These are phyloP conservation scores for Centrocercus urophasianus DNA, from an alignment of 2,113 vertebrate species.

Conservation along the genomic window DNA sequence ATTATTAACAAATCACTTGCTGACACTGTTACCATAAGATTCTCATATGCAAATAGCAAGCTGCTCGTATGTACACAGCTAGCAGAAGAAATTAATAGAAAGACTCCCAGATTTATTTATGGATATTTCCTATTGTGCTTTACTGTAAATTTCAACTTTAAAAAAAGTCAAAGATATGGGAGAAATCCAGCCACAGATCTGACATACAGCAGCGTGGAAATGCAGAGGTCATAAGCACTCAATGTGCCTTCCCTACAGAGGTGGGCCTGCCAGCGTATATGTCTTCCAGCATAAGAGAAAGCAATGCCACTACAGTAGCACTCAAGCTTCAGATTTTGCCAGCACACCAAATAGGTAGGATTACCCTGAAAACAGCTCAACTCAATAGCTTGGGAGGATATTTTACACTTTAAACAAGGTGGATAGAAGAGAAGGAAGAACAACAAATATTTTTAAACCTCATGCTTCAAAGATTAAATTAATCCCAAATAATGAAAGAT, in stretches of 20 bases:
- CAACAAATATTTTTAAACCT: constrained; percentile 14
- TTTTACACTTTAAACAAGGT: not conserved
- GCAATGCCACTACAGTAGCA: not conserved
- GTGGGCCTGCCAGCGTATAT: not conserved
- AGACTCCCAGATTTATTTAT: constrained; percentile 70
- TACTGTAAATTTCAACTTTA: constrained; percentile 56
- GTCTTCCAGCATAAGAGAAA: not conserved
- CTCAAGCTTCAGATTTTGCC: not conserved
- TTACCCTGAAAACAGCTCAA: not conserved
- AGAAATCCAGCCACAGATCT: constrained; percentile 23
- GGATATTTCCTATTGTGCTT: constrained; percentile 67
- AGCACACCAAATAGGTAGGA: not conserved
- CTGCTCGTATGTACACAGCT: constrained; percentile 67
- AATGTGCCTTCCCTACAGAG: not conserved
- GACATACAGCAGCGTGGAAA: constrained; percentile 21
- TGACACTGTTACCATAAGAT: constrained; percentile 78
- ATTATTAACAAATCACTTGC: constrained; percentile 85
- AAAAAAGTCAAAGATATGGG: constrained; percentile 4
- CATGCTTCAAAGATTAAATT: constrained; percentile 52
- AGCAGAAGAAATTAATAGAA: constrained; percentile 71
- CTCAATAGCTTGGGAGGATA: not conserved
- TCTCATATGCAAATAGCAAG: constrained; percentile 79
- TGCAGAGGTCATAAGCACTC: not conserved
- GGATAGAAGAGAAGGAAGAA: not conserved
- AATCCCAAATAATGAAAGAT: constrained; percentile 59